phyloP scores from a whole-genome alignment of 2,113 vertebrate species.

The Platysternon megacephalum region DNA sequence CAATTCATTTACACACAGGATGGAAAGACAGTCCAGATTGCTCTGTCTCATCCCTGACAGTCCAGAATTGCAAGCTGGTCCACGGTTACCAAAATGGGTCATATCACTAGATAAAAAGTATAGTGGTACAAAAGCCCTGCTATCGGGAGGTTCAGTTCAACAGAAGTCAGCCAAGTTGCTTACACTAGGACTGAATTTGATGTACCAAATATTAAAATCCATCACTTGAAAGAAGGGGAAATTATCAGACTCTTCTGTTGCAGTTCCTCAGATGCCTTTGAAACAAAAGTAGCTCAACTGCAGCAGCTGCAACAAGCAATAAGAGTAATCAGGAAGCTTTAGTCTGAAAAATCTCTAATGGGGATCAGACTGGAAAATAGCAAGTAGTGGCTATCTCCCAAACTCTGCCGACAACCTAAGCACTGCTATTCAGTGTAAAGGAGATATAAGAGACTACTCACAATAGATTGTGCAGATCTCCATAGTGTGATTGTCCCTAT shows the following conservation, averaged over 20 bases:
- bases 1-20: conserved; percentile 11
- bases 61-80: not conserved
- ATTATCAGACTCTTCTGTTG: not conserved
- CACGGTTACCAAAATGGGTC: not conserved
- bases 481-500: not conserved
- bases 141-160: not conserved
- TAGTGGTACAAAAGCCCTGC: not conserved
- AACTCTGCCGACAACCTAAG: not conserved
- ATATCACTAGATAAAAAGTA: not conserved
- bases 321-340: too few species aligned
- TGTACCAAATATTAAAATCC: not conserved
- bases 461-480: not conserved
- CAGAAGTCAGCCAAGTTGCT: not conserved
- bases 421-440: not conserved
- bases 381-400: not conserved
- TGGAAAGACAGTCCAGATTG: not conserved
- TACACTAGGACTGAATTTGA: not conserved
- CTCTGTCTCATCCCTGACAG: not conserved
- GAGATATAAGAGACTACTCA: not conserved
- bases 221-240: not conserved
- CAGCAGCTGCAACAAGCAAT: not conserved
- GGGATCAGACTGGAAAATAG: not conserved
- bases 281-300: not conserved
- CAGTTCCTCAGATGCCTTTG: not conserved
- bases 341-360: not conserved